Percentiles rank a stretch among this genome's conserved stretches.
Conservation (phyloP, 2,113 vertebrate genomes). For the Thalassoma bifasciatum region DNA sequence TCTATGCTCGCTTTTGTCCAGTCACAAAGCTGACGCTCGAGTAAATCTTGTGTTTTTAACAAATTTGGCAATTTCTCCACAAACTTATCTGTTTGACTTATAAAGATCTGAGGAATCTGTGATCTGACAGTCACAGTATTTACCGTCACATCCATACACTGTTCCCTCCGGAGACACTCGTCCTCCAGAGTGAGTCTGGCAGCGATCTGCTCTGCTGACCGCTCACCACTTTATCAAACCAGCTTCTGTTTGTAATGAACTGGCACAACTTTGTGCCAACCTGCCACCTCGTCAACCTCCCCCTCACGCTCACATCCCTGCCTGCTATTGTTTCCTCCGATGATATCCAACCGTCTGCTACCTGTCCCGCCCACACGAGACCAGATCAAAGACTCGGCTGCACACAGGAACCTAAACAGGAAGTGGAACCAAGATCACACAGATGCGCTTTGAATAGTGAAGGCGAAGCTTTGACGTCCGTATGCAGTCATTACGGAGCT, state of each 20-base stretch:
- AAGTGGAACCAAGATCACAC: constrained; percentile 60
- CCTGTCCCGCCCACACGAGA: constrained; percentile 46
- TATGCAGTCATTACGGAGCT: constrained; percentile 3
- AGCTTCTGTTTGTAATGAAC: constrained; percentile 31
- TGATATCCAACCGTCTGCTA: constrained; percentile 53
- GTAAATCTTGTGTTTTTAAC: too few relatives aligned
- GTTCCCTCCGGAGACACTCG: not conserved
- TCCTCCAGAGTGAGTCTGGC: not conserved
- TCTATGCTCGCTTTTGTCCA: not conserved
- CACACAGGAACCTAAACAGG: constrained; percentile 68
- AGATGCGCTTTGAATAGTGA: constrained; percentile 43
- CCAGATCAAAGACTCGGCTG: constrained; percentile 63
- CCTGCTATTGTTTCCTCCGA: constrained; percentile 58
- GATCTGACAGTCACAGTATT: too few relatives aligned
- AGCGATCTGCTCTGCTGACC: constrained; percentile 1
- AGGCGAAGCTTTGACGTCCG: constrained; percentile 42
- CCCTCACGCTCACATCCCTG: constrained; percentile 40
- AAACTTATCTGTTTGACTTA: too few relatives aligned
- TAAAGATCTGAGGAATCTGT: not conserved
- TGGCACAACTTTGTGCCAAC: constrained; percentile 45
- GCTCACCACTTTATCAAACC: constrained; percentile 21
- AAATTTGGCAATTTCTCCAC: too few relatives aligned
- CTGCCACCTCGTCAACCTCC: constrained; percentile 26
- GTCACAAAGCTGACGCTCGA: too few relatives aligned
- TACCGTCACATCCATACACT: constrained; percentile 1